A percentile compares a stretch with the other conserved stretches of the same genome.
Evolutionary conservation across 2,797 vertebrate genomes (phyloP).

Genomic region (Chelonia mydas): DNA sequence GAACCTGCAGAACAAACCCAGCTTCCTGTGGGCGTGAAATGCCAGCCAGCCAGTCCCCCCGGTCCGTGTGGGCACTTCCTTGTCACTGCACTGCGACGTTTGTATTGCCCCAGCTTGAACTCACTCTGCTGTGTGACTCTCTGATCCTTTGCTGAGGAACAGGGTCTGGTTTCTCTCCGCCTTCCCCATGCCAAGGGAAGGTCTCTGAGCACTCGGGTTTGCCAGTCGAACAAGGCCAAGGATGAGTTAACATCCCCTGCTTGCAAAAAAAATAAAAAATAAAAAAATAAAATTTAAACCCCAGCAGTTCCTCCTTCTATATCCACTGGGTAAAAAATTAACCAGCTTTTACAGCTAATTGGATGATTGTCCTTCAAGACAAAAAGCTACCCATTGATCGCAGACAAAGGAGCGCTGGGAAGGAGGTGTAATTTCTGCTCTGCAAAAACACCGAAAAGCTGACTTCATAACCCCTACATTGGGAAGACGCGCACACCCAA

Average conservation of each 20-base stretch:
- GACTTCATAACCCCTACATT: not conserved
- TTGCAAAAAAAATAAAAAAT: constrained; percentile 16
- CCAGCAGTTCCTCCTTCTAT: constrained; percentile 3
- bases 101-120: not conserved
- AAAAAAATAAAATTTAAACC: not conserved
- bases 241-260: constrained; percentile 39
- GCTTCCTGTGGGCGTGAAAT: not conserved
- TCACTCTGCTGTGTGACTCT: not conserved
- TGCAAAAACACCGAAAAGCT: not conserved
- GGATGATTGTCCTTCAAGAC: constrained; percentile 59
- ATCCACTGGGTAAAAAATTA: constrained; percentile 65
- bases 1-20: not conserved
- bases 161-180: not conserved
- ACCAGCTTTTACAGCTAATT: constrained; percentile 25
- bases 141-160: not conserved
- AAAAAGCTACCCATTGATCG: constrained; percentile 60
- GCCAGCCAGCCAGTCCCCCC: not conserved
- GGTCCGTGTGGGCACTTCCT: not conserved
- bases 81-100: not conserved
- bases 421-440: constrained; percentile 4
- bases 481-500: not conserved
- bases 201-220: not conserved
- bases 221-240: not conserved
- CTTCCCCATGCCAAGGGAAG: not conserved
- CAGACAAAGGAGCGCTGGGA: not conserved